Base-by-base conservation (phyloP, 2,888 invertebrate genomes). In the Pterostichus madidus region DNA sequence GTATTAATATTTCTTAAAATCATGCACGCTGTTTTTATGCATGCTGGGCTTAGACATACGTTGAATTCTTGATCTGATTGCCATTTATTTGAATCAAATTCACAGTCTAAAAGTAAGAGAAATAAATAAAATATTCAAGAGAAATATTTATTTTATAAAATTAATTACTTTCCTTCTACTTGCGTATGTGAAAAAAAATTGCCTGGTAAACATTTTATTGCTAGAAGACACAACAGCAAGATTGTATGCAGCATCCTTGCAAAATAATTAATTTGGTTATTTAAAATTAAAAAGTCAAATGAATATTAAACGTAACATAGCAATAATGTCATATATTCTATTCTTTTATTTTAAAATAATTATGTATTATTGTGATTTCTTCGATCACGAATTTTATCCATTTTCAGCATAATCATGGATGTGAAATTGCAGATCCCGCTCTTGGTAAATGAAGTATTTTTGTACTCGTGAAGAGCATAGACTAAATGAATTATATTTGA, bases 11-110 rank as follows among this genome's bases (percentile, higher is more conserved):
- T 93, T 82, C 91, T 89, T 39, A 95, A 89, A n/a, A 95, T 89
- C 84, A 91, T 91, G 0, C 94, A 93, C 0, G 95, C 95, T 94
- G 94, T 93, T 87, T 94, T 93, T 75, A 96, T 91, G 89, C 96
- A 96, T 86, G 94, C 95, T 11, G 93, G 90, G 0, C 92, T 91
- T 84, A 93, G 15, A 24, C 83, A 83, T 53, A 83, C 77, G 49
- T 75, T 81, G 10, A 35, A 39, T 17, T 80, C 39, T 75, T 39
- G 11, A 71, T 80, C 13, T 52, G 77, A 10, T 2, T 71, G 39
- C n/a, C 17, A 17, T 8, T 59, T 59, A 49, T 73, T 44, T 73
- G 61, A 31, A 61, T 49, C 35, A 13, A 39, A 46, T 49, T 35
- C 24, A 44, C 24, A 15, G 24, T 73, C 73, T 73, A 39, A 44